These are phyloP conservation scores for Gonatopus flavifemur DNA, from an alignment of 1,140 invertebrate species.

Conservation along the genomic window DNA sequence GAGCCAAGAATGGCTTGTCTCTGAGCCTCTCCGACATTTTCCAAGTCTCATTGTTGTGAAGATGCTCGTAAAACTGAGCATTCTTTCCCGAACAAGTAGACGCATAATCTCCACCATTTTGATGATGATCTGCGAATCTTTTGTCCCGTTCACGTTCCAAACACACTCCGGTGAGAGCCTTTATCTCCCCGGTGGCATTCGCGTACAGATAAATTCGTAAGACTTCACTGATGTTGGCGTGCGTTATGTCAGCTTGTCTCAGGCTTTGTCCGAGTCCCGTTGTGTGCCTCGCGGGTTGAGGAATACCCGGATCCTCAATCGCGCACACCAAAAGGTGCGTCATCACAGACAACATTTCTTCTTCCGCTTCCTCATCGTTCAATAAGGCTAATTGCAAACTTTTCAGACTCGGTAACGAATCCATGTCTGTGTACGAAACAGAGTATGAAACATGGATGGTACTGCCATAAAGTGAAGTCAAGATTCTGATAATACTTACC, in stretches of 20 bases:
- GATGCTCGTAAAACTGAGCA: conserved; percentile 72
- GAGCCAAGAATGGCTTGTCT: conserved; percentile 80
- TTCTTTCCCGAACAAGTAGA: conserved; percentile 70
- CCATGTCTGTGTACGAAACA: conserved; percentile 69
- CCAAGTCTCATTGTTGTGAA: conserved; percentile 76
- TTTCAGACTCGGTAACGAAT: conserved; percentile 81
- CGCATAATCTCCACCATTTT: conserved; percentile 68
- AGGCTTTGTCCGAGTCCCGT: conserved; percentile 88
- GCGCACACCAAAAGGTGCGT: conserved; percentile 89
- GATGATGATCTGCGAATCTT: conserved; percentile 76
- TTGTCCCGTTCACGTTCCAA: conserved; percentile 77
- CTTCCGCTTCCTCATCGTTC: conserved; percentile 81
- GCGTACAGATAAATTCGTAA: conserved; percentile 86
- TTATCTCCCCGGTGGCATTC: conserved; percentile 82
- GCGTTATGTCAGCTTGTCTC: conserved; percentile 88
- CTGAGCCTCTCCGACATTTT: conserved; percentile 74
- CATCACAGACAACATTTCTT: conserved; percentile 84
- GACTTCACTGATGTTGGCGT: conserved; percentile 89
- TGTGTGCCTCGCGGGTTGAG: conserved; percentile 81
- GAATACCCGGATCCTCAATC: conserved; percentile 92
- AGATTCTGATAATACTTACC: conserved; percentile 60
- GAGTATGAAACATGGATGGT: neutral
- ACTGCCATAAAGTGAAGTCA: neutral
- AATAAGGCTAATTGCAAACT: conserved; percentile 84
- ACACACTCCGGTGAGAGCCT: conserved; percentile 74